Evolutionary conservation across 2,888 invertebrate species (phyloP).

Genomic region (Argyresthia albistria): DNA sequence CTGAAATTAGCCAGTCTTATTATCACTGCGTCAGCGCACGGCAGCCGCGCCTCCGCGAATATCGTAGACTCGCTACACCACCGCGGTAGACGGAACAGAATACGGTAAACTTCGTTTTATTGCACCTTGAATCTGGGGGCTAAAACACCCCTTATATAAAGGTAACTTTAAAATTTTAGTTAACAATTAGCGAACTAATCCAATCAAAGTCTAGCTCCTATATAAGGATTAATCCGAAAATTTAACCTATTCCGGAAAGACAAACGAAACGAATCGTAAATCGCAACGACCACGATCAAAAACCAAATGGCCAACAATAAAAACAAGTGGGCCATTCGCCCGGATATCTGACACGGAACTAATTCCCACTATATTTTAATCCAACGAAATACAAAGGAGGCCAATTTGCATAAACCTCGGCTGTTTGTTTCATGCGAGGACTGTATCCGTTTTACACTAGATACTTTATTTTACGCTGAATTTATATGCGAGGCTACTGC

Average conservation of each 20-base stretch:
- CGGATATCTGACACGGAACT: conserved; percentile 67
- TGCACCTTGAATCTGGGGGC: too few relatives aligned
- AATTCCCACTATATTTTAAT: conserved; percentile 70
- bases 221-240: not conserved
- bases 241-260: not conserved
- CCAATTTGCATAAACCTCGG: conserved; percentile 69
- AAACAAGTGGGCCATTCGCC: conserved; percentile 41
- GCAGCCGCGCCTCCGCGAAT: too few relatives aligned
- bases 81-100: too few relatives aligned
- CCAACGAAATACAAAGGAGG: conserved; percentile 66
- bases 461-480: conserved; percentile 49
- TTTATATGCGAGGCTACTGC: conserved; percentile 36
- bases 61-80: too few relatives aligned
- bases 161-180: too few relatives aligned
- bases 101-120: too few relatives aligned
- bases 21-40: too few relatives aligned
- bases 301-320: conserved; percentile 29
- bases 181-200: too few relatives aligned
- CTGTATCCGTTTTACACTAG: conserved; percentile 57
- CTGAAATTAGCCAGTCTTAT: too few relatives aligned
- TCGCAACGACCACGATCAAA: not conserved
- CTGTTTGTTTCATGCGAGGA: conserved; percentile 66
- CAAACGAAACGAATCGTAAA: not conserved
- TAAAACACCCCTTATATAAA: too few relatives aligned
- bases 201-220: not conserved